Base-by-base conservation (phyloP, 2,888 invertebrate species). In the Torymus aiolomorphi region DNA sequence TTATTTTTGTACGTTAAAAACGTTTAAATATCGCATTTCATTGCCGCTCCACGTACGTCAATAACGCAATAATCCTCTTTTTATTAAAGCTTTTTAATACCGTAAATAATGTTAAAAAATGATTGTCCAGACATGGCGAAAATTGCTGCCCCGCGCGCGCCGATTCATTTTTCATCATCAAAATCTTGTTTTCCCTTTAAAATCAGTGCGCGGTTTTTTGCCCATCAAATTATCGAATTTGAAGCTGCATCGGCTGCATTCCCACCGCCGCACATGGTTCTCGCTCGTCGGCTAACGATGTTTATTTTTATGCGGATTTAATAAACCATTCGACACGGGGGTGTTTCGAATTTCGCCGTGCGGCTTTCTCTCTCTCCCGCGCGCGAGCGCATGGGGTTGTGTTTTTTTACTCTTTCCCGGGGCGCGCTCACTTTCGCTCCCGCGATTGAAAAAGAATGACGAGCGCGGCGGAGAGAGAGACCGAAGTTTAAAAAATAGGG, bases 261-360 rank as follows among this genome's bases (percentile, higher is more conserved):
- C 16, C 14, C 8, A 5, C 57, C 65, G 54, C 14, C 54, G 11
- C n/a, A 20, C 13, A 56, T 51, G 1, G 24, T 12, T 56, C 24
- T 14, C 51, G 16, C 42, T 2, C n/a, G 20, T 12, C 67, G 79
- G 65, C 81, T 86, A 84, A 86, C 84, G 84, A 84, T 84, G 81
- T 85, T 85, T 84, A 86, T 84, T 86, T 84, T 83, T 83, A 84
- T 83, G 82, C 82, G 83, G 81, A 83, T 85, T 85, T 85, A 83
- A 86, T 86, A 85, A 86, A 85, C 82, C 85, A 85, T 86, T 85
- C 83, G 84, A 83, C 76, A 80, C 80, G 79, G 81, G 83, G 80
- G 81, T 82, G 83, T 83, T 83, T 80, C 82, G 81, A 86, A 86
- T 86, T 86, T 84, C 70, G 80, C 49, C 57, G 67, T 57, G 66